phyloP scores from a whole-genome alignment of 2,113 vertebrate species.

The Mungos mungo region DNA sequence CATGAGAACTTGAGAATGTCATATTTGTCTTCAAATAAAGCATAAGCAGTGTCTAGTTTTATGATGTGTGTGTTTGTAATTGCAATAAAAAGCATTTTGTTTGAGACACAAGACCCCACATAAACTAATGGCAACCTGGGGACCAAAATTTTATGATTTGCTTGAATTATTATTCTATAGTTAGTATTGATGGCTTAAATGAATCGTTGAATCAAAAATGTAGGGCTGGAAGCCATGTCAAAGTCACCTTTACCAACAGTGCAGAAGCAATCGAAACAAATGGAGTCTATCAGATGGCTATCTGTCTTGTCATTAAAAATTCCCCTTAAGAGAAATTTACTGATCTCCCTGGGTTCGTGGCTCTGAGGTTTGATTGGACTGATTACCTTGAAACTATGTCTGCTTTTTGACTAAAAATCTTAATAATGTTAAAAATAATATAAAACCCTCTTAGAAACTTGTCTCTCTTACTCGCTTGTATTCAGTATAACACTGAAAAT shows the following conservation, averaged over 20 bases:
- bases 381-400: constrained; percentile 49
- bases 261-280: constrained; percentile 74
- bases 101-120: constrained; percentile 28
- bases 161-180: constrained; percentile 54
- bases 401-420: not conserved
- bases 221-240: constrained; percentile 61
- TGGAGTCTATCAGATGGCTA: constrained; percentile 70
- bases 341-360: constrained; percentile 21
- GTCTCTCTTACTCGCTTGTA: not conserved
- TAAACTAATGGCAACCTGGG: constrained; percentile 55
- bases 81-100: constrained; percentile 61
- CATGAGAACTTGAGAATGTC: not conserved
- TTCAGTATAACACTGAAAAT: not conserved
- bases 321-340: constrained; percentile 70
- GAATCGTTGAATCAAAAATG: constrained; percentile 65
- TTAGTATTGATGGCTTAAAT: constrained; percentile 58
- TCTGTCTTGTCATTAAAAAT: constrained; percentile 72
- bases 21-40: constrained; percentile 46
- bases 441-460: not conserved
- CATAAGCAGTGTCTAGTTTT: constrained; percentile 23
- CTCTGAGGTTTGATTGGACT: constrained; percentile 51
- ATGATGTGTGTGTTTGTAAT: not conserved
- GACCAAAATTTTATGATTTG: constrained; percentile 58
- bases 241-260: constrained; percentile 76
- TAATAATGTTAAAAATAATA: not conserved